These are phyloP conservation scores for Erannis defoliaria DNA, from an alignment of 2,888 invertebrate genomes.

Conservation along the genomic window DNA sequence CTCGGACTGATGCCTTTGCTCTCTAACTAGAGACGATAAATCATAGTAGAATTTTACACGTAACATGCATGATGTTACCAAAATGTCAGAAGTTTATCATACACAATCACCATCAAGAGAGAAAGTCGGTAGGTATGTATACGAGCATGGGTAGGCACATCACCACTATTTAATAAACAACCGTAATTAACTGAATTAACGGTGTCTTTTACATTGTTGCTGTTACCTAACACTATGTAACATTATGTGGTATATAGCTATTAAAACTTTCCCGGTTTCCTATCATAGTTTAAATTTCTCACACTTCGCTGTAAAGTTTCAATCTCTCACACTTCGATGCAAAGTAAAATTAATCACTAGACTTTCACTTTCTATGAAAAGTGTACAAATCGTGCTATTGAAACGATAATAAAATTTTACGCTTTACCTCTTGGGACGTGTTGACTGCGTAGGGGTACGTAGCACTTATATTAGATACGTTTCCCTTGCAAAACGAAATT, in stretches of 20 bases:
- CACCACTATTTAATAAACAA: not conserved
- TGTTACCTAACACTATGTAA: not conserved
- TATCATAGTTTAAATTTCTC: not conserved
- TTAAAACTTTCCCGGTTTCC: conserved; percentile 6
- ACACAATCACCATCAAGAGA: not conserved
- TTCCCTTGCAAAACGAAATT: too few species aligned
- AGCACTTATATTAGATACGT: too few species aligned
- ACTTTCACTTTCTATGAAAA: not conserved
- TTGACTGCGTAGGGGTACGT: too few species aligned
- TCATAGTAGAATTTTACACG: not conserved
- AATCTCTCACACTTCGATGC: too few species aligned
- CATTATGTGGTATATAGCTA: conserved; percentile 5
- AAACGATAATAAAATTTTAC: too few species aligned
- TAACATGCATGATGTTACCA: not conserved
- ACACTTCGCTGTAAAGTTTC: too few species aligned
- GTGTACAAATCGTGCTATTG: too few species aligned
- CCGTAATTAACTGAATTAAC: conserved; percentile 6
- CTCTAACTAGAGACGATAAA: not conserved
- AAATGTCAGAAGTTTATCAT: not conserved
- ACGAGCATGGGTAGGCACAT: conserved; percentile 1
- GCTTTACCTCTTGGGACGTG: too few species aligned
- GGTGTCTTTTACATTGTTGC: conserved; percentile 9
- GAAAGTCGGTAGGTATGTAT: not conserved
- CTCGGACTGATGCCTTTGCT: too few species aligned
- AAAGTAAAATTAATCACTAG: not conserved